Conservation (phyloP, 2,113 vertebrate species). For the Aphyosemion australe region DNA sequence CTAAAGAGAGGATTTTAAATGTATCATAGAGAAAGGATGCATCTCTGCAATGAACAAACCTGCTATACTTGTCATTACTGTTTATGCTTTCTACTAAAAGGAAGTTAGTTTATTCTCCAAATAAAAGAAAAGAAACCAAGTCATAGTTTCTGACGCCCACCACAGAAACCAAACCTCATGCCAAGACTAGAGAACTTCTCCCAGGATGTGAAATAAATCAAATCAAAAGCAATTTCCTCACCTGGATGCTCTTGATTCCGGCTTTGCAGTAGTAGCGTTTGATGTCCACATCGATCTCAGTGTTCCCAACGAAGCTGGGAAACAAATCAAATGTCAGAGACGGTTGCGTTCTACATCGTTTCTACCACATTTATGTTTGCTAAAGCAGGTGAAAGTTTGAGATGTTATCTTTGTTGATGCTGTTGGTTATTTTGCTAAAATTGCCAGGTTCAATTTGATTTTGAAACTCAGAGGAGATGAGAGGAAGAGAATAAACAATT, state of each 20-base stretch:
- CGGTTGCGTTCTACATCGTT: not conserved
- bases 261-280: slow-evolving; percentile 98
- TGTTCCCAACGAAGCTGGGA: slow-evolving; percentile 93
- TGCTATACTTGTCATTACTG: too few relatives aligned
- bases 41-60: too few relatives aligned
- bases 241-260: slow-evolving; percentile 97
- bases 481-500: too few relatives aligned
- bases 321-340: slow-evolving; percentile 24
- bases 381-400: not conserved
- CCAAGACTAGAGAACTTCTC: not conserved
- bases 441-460: too few relatives aligned
- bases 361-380: not conserved
- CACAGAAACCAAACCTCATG: not conserved
- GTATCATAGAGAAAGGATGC: too few relatives aligned
- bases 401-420: too few relatives aligned
- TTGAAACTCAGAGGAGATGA: too few relatives aligned
- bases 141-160: not conserved
- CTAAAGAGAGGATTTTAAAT: too few relatives aligned
- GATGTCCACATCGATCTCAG: slow-evolving; percentile 94
- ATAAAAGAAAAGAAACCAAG: not conserved
- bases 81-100: not conserved
- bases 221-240: slow-evolving; percentile 50
- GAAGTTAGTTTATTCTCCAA: not conserved
- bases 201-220: slow-evolving; percentile 10
- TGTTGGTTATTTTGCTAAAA: too few relatives aligned